Conservation (phyloP, 1,140 invertebrate species). For the Batillaria attramentaria region DNA sequence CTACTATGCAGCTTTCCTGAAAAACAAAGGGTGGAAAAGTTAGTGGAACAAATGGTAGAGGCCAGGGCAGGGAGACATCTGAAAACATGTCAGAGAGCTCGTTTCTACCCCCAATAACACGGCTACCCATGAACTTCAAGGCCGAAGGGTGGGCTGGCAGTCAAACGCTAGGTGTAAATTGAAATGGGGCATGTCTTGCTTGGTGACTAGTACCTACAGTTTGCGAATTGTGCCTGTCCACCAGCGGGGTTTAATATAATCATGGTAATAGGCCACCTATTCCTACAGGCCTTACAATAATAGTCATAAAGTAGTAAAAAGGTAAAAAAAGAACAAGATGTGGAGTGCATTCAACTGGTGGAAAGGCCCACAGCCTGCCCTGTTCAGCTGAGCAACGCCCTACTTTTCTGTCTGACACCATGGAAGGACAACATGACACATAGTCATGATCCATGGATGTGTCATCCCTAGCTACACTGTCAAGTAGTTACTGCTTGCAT, state of each 20-base stretch:
- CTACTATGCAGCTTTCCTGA: constrained; percentile 39
- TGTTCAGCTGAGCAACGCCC: not conserved
- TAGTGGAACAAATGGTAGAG: too few species aligned
- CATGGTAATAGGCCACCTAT: not conserved
- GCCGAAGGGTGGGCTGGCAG: too few species aligned
- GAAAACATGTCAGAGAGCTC: too few species aligned
- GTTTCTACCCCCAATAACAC: too few species aligned
- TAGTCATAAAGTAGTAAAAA: not conserved
- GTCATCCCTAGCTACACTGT: constrained; percentile 1
- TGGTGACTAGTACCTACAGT: too few species aligned
- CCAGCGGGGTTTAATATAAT: too few species aligned
- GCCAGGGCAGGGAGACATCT: too few species aligned
- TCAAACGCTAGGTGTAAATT: too few species aligned
- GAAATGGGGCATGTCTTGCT: too few species aligned
- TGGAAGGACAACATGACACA: constrained; percentile 27
- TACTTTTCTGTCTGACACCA: constrained; percentile 28
- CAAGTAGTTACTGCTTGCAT: not conserved
- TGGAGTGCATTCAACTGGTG: not conserved
- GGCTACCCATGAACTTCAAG: too few species aligned
- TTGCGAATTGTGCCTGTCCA: too few species aligned
- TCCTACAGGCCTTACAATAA: not conserved
- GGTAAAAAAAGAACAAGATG: too few species aligned
- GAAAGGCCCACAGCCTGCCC: not conserved
- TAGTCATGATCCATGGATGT: constrained; percentile 18
- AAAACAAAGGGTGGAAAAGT: constrained; percentile 32